Percentiles rank a stretch among this genome's conserved stretches.
These are phyloP conservation scores for Pelecanoides urinatrix DNA, from an alignment of 2,113 vertebrate genomes.

Conservation along the genomic window DNA sequence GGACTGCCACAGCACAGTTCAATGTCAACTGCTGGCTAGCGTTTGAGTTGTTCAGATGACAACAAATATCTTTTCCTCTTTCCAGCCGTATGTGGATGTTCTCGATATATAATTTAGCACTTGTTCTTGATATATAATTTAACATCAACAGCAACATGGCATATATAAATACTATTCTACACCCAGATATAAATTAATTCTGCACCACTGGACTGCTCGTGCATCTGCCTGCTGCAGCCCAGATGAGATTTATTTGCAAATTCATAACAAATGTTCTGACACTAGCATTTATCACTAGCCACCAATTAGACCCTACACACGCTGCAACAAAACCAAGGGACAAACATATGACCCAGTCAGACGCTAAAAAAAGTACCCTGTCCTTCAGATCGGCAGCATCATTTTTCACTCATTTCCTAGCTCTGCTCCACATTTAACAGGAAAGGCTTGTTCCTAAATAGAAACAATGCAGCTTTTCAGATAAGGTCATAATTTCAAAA, in stretches of 20 bases:
- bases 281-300: constrained; percentile 17
- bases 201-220: not conserved
- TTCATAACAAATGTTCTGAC: constrained; percentile 13
- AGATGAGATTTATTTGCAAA: constrained; percentile 36
- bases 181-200: constrained; percentile 22
- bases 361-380: not conserved
- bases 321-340: not conserved
- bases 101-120: not conserved
- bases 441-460: not conserved
- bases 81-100: not conserved
- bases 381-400: not conserved
- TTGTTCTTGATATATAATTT: not conserved
- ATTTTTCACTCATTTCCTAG: not conserved
- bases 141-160: not conserved
- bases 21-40: not conserved
- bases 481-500: not conserved
- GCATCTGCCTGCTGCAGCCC: not conserved
- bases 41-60: not conserved
- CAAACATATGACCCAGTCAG: constrained; percentile 3
- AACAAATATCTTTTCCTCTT: not conserved
- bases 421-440: not conserved
- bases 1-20: not conserved
- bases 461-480: constrained; percentile 19
- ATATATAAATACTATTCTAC: not conserved
- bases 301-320: not conserved